A percentile compares a stretch with the other conserved stretches of the same genome.
Conservation (phyloP, 2,888 invertebrate species). For the Synergus laeviventris region DNA sequence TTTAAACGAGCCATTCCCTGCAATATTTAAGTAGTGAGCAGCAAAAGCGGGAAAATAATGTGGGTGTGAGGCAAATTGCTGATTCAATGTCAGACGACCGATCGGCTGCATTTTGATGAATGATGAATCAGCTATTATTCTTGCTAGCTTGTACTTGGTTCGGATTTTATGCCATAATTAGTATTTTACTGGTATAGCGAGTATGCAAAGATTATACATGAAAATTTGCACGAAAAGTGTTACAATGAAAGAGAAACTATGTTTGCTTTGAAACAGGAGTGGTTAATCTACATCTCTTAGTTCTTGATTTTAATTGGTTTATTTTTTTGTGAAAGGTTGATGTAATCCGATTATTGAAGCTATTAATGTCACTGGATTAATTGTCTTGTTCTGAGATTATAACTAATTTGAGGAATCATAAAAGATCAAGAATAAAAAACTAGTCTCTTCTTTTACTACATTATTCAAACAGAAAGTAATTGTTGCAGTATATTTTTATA, state of each 20-base stretch:
- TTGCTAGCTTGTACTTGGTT: neutral
- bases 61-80: slow-evolving; percentile 20
- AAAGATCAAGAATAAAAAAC: neutral
- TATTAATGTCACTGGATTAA: neutral
- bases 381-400: neutral
- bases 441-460: no score
- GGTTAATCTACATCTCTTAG: neutral
- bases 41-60: neutral
- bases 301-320: neutral
- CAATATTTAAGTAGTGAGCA: slow-evolving; percentile 13
- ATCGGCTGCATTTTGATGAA: neutral
- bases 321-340: neutral
- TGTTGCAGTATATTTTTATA: no score
- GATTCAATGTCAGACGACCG: slow-evolving; percentile 34
- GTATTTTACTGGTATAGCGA: neutral
- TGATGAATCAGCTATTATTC: neutral
- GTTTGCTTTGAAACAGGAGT: neutral
- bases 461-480: no score
- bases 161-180: neutral
- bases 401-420: neutral
- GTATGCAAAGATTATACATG: neutral
- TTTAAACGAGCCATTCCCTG: slow-evolving; percentile 8
- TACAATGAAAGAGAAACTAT: neutral
- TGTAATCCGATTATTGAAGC: slow-evolving; percentile 2
- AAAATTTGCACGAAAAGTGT: neutral